Base-by-base conservation (phyloP, 53 echinoderm and acorn worm species). In the Pentamera pediparva region DNA sequence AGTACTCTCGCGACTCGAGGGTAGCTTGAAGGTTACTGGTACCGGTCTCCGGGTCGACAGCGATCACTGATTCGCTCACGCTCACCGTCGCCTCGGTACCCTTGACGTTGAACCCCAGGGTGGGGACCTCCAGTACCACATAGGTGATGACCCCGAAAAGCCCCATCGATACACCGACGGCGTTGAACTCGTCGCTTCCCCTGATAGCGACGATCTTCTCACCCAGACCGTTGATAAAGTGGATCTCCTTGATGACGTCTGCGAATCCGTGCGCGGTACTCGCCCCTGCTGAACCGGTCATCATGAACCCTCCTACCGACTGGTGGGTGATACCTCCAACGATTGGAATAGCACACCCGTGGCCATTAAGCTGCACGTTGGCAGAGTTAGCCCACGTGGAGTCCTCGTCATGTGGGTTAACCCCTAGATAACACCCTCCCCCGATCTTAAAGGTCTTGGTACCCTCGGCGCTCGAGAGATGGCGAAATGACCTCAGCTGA, bases 211-310 rank as follows among this genome's bases (percentile, higher is more conserved):
- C 1, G 7, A 25, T 7, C 12, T 40, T 65, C 39, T 39, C 43
- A 15, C 64, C 37, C n/a, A 1, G 4, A 19, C 65, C 38, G 30
- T 65, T 29, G 5, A 65, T 39, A 30, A 65, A 65, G 29, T 65
- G 39, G 21, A 65, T 65, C 17, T 65, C 70, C 12, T 28, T 71
- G 6, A 71, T 54, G 36, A 52, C 53, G 33, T 71, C 72, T 52
- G 32, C 72, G 18, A 71, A 71, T 15, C 53, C 32, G 28, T 33
- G 35, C 10, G 24, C 24, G 31, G 34, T 6, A 13, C 72, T 71
- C 37, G 18, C 72, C 33, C 72, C 72, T 28, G 53, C 55, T n/a
- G 72, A 71, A 17, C 53, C 72, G 18, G 72, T 71, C 5, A n/a
- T 17, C n/a, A 52, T 52, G 32, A 71, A 71, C 5, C 52, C 72